A percentile compares a stretch with the other conserved stretches of the same genome.
Conservation (phyloP, 2,888 invertebrate species). For the Zaprionus obscuricornis region DNA sequence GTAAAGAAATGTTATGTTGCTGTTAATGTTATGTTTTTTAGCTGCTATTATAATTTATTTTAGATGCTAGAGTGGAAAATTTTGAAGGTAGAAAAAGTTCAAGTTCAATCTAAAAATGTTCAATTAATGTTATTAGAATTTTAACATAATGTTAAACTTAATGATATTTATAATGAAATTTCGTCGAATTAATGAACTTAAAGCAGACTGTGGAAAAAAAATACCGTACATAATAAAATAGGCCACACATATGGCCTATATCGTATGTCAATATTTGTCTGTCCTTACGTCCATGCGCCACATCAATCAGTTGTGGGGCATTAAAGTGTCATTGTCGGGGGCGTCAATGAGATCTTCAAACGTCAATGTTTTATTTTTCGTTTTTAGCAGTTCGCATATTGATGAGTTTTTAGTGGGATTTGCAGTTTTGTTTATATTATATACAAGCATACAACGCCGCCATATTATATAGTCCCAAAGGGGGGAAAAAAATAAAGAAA, state of each 20-base stretch:
- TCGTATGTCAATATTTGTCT: conserved; percentile 53
- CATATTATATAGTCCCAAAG: conserved; percentile 27
- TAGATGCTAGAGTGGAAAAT: no score
- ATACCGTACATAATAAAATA: conserved; percentile 24
- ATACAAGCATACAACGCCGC: no score
- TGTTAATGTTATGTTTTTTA: not conserved
- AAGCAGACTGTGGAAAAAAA: conserved; percentile 6
- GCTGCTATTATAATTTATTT: no score
- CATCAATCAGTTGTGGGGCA: conserved; percentile 65
- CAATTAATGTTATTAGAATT: no score
- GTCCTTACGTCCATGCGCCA: conserved; percentile 31
- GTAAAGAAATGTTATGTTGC: conserved; percentile 64
- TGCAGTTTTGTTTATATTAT: conserved; percentile 62
- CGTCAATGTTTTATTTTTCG: conserved; percentile 60
- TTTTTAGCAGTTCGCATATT: conserved; percentile 35
- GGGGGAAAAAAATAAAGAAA: conserved; percentile 8
- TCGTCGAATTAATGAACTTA: conserved; percentile 29
- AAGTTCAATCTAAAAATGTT: no score
- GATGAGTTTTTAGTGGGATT: conserved; percentile 69
- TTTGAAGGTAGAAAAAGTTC: no score
- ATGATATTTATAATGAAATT: conserved; percentile 15
- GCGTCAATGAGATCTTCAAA: conserved; percentile 70
- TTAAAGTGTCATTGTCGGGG: conserved; percentile 74
- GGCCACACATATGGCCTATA: conserved; percentile 47
- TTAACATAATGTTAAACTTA: no score